Base-by-base conservation (phyloP, 2,888 invertebrate species). In the Allolobophora icterica region DNA sequence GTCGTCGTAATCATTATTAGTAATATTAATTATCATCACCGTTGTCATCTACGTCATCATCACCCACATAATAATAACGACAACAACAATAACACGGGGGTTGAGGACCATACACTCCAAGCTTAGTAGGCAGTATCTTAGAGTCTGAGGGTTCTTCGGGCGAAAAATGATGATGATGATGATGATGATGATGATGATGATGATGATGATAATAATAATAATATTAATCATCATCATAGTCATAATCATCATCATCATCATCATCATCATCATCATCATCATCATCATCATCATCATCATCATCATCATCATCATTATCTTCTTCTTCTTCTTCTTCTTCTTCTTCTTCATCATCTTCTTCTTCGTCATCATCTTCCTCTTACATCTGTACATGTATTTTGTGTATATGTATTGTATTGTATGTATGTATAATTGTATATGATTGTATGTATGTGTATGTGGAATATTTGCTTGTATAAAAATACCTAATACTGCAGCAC, bases 201-300 rank as follows among this genome's bases (percentile, higher is more conserved):
- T n/a, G n/a, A n/a, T n/a, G n/a, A n/a, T n/a, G n/a, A n/a, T n/a
- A n/a, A n/a, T n/a, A n/a, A n/a, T n/a, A n/a, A n/a, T n/a, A n/a
- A n/a, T n/a, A n/a, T n/a, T n/a, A n/a, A n/a, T n/a, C 33, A 90
- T 83, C 35, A 90, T 84, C 84, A 84, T 90, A 15, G 17, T 90
- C 90, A 35, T 90, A 83, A 83, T 83, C 84, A 17, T 35, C 84
- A 21, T 83, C 84, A 84, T 90, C 90, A 84, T 90, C 35, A 38
- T 90, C 90, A 35, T 34, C 90, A 71, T 30, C 33, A 38, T 40
- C 42, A 84, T 90, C 84, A 84, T 90, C 40, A 84, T 90, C n/a
- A 34, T 84, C 84, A 33, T 52, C 35, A 17, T 30, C 33, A 52
- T 90, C 71, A 33, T 90, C 33, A 90, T 52, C 71, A 90, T 35